Evolutionary conservation across 2,888 invertebrate genomes (phyloP).

Genomic region (Geophilus truncorum): DNA sequence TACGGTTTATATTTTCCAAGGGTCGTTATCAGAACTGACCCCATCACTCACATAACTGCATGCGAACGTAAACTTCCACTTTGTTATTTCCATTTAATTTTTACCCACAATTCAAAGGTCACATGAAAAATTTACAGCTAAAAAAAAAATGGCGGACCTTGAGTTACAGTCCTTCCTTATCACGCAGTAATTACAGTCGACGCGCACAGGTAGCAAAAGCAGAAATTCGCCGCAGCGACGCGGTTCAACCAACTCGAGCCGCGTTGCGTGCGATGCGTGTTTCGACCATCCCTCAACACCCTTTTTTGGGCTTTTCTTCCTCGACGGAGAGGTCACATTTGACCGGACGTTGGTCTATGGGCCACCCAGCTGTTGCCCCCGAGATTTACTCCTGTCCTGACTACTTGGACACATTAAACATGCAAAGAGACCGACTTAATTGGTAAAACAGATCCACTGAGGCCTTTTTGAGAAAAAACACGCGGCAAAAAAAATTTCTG

Average conservation of each 20-base stretch:
- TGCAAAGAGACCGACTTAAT: slow-evolving; percentile 21
- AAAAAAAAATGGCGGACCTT: background rate
- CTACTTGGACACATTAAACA: slow-evolving; percentile 10
- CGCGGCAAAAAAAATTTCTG: background rate
- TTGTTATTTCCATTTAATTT: background rate
- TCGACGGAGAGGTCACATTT: background rate
- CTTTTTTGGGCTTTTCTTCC: background rate
- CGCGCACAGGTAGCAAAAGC: background rate
- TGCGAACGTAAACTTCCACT: background rate
- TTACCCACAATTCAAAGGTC: background rate
- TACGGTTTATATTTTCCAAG: slow-evolving; percentile 5
- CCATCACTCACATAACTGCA: background rate
- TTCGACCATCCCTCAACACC: background rate
- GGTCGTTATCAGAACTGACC: slow-evolving; percentile 8
- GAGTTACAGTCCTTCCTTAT: slow-evolving; percentile 1
- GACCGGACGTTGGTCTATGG: slow-evolving; percentile 9
- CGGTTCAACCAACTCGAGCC: background rate
- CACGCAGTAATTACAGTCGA: slow-evolving; percentile 8
- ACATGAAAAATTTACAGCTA: background rate
- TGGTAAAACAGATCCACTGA: background rate
- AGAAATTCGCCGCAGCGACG: background rate
- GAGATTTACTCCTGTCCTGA: slow-evolving; percentile 7
- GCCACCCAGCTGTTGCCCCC: slow-evolving; percentile 8
- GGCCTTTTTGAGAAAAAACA: too few relatives aligned
- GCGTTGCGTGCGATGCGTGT: slow-evolving; percentile 27